Base-by-base conservation (phyloP, 2,113 vertebrate species). In the Craseonycteris thonglongyai region DNA sequence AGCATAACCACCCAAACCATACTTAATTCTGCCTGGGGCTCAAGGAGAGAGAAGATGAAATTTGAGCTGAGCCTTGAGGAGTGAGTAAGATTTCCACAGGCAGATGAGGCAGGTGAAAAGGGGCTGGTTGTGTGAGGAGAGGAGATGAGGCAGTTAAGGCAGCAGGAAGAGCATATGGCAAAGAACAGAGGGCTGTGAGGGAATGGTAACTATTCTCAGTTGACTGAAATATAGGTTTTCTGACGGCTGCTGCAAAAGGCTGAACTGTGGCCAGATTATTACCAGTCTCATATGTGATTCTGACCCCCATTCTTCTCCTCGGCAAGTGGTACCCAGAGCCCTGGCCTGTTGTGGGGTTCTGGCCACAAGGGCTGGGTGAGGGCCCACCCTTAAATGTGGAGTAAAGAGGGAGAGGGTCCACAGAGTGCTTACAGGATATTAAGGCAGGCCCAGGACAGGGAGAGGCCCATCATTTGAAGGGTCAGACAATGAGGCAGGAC, bases 311-410 rank as follows among this genome's bases (percentile, higher is more conserved):
- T 85, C 19, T 83, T 22, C 26, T 47, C 21, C 21, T 28, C 4
- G 45, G 38, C 7, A 45, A 86, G 38, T 42, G 15, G 14, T 6
- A 24, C 59, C 15, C 3, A 14, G 42, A 84, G 11, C 38, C 40
- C 49, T 33, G 42, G 26, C 35, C 21, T 63, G n/a, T 14, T 56
- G 8, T 63, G 51, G 45, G 7, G 35, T 74, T 63, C 30, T 61
- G 68, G 66, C 42, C 54, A 14, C 78, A 15, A 13, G 81, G 10
- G n/a, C 40, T 66, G 6, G 10, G 13, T 45, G 63, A 63, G n/a
- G 18, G 16, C 9, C 0, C 19, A 16, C 26, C 21, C 11, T 28
- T 2, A 58, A 40, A 6, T 54, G 4, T 26, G 8, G 38, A 3
- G 5, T 38, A 13, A 84, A 42, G n/a, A 71, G 28, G 11, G 66